These are phyloP conservation scores for Zaprionus bogoriensis DNA, from an alignment of 2,888 invertebrate species.

Conservation along the genomic window DNA sequence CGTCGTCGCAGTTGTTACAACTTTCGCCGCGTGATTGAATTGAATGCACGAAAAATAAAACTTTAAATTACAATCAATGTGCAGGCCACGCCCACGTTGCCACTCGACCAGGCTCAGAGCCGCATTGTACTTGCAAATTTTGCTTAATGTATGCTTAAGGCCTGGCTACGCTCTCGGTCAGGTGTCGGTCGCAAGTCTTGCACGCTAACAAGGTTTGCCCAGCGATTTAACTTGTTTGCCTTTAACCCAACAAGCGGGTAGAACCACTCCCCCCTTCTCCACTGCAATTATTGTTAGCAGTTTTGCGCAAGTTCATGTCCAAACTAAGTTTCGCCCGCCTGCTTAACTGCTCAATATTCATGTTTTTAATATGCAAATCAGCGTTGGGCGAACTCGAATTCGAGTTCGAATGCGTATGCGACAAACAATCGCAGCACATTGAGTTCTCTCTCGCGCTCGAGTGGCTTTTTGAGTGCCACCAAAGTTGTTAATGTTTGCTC, in stretches of 20 bases:
- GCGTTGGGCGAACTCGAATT: slow-evolving; percentile 14
- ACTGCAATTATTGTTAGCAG: slow-evolving; percentile 1
- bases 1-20: slow-evolving; percentile 30
- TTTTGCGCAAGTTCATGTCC: slow-evolving; percentile 14
- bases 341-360: slow-evolving; percentile 67
- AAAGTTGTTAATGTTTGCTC: slow-evolving; percentile 66
- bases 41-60: slow-evolving; percentile 42
- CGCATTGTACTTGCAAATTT: slow-evolving; percentile 64
- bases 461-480: slow-evolving; percentile 21
- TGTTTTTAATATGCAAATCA: slow-evolving; percentile 72
- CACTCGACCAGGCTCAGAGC: too few species aligned
- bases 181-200: slow-evolving; percentile 15
- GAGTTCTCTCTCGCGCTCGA: too few species aligned
- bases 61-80: slow-evolving; percentile 58
- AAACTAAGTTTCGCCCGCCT: slow-evolving; percentile 34
- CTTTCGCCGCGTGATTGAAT: slow-evolving; percentile 63
- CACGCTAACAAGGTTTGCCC: slow-evolving; percentile 46
- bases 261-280: not conserved
- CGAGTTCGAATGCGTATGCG: not conserved
- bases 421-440: not conserved
- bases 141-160: slow-evolving; percentile 34
- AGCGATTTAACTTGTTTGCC: slow-evolving; percentile 29
- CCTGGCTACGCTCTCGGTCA: slow-evolving; percentile 11
- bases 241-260: not conserved
- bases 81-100: not conserved